Conservation (phyloP, 2,888 invertebrate genomes). For the Oxytorus armatus region DNA sequence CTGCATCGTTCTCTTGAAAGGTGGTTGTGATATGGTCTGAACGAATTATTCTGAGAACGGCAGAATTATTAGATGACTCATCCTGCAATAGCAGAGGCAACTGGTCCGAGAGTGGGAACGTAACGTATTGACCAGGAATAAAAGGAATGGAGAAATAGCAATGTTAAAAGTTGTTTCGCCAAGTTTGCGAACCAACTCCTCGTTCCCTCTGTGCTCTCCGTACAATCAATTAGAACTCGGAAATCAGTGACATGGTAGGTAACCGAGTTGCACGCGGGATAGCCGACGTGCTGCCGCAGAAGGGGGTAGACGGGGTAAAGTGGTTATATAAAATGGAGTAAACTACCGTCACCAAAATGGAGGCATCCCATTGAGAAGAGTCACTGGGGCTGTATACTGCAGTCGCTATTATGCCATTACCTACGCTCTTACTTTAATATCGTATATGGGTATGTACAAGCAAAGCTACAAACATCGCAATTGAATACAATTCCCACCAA, state of each 20-base stretch:
- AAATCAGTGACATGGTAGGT: constrained; percentile 78
- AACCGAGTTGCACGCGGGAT: constrained; percentile 74
- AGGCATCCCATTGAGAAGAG: constrained; percentile 67
- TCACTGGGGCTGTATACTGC: constrained; percentile 39
- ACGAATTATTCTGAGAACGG: background rate
- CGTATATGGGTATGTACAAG: background rate
- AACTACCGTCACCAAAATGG: constrained; percentile 71
- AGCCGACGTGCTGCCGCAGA: no score
- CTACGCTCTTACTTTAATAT: constrained; percentile 8
- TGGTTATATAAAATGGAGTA: constrained; percentile 78
- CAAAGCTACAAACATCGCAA: background rate
- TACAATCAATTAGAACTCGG: constrained; percentile 80
- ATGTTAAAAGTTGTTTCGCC: constrained; percentile 32
- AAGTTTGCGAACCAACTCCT: constrained; percentile 74
- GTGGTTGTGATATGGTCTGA: background rate
- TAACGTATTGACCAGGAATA: constrained; percentile 39
- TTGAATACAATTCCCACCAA: background rate
- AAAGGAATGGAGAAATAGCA: constrained; percentile 53
- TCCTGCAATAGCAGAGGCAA: background rate
- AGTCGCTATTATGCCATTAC: constrained; percentile 23
- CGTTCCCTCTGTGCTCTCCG: constrained; percentile 73
- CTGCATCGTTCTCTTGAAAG: background rate
- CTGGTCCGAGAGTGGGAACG: background rate
- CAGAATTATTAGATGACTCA: background rate
- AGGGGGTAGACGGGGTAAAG: no score